Evolutionary conservation across 2,113 vertebrate genomes (phyloP), one percentile per base, ranked within the genome.

Genomic region (Pongo abelii): DNA sequence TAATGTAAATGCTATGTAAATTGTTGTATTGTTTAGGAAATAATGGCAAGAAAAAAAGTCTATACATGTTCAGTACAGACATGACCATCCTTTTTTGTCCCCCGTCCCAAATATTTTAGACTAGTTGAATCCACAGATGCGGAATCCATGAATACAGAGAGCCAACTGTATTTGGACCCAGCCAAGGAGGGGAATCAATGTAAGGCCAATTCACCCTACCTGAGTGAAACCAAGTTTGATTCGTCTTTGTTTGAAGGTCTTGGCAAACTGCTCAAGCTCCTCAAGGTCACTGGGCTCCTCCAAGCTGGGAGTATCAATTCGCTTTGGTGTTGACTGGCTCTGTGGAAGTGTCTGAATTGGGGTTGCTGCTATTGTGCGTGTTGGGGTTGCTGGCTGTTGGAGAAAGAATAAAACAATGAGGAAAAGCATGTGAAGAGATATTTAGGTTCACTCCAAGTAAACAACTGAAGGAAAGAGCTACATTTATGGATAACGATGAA

Each of bases 191-290:
- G 48, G 43, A 90, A 80, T 90, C 75, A 20, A 67, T 40, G 78
- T 6, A 4, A 43, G 3, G 89, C 85, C 40, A 93, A 35, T 5
- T 89, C 90, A 69, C 84, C 97, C 96, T 98, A 99, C 99, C 99
- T 99, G 99, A 98, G 99, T 99, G 98, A 99, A 99, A 98, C 99
- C 99, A 98, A 99, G 99, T 99, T 99, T 99, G 98, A 99, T 99
- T 97, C 99, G 99, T 98, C 99, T 99, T 99, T 99, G 99, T 99
- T 99, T 99, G 99, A 99, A 99, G 98, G 99, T 99, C 99, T 99
- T 99, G 98, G 99, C 99, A 99, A 99, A 99, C 98, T 99, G 99
- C 99, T 99, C 99, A 97, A 99, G 99, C 98, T 99, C 99, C 99
- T 99, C 99, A 98, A 99, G 99, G 98, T 99, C 99, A 98, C 99